These are phyloP conservation scores for Orthonyx spaldingii DNA, from an alignment of 2,113 vertebrate species.

Conservation along the genomic window DNA sequence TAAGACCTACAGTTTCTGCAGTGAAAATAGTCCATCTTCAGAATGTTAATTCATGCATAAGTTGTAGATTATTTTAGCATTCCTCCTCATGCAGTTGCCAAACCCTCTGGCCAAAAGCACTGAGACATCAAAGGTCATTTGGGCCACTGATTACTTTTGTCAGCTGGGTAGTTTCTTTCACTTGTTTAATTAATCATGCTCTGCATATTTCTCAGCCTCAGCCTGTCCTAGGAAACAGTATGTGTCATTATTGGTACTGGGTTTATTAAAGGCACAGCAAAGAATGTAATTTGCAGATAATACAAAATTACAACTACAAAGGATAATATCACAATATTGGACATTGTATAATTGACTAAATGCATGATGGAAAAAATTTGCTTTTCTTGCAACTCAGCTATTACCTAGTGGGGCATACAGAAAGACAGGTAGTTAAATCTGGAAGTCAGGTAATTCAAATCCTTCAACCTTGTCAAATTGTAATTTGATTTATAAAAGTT, in stretches of 20 bases:
- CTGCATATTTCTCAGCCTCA: conserved; percentile 20
- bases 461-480: neutral
- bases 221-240: neutral
- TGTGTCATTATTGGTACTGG: neutral
- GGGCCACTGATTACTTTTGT: conserved; percentile 45
- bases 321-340: neutral
- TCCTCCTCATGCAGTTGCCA: neutral
- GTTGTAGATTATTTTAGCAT: conserved; percentile 3
- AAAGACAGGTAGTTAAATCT: neutral
- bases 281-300: neutral
- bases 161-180: conserved; percentile 40
- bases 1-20: neutral
- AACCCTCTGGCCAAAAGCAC: conserved; percentile 21
- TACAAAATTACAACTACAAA: neutral
- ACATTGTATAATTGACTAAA: neutral
- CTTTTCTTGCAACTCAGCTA: neutral
- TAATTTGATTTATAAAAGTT: neutral
- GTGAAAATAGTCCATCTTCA: neutral
- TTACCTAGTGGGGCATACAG: neutral
- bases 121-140: conserved; percentile 55
- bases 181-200: conserved; percentile 51
- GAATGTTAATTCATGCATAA: neutral
- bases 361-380: neutral
- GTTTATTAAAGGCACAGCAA: neutral
- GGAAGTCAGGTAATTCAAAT: neutral